Percentiles rank a stretch among this genome's conserved stretches.
These are phyloP conservation scores for Drosophila sp. DNA, from an alignment of 1,140 invertebrate genomes.

Conservation along the genomic window DNA sequence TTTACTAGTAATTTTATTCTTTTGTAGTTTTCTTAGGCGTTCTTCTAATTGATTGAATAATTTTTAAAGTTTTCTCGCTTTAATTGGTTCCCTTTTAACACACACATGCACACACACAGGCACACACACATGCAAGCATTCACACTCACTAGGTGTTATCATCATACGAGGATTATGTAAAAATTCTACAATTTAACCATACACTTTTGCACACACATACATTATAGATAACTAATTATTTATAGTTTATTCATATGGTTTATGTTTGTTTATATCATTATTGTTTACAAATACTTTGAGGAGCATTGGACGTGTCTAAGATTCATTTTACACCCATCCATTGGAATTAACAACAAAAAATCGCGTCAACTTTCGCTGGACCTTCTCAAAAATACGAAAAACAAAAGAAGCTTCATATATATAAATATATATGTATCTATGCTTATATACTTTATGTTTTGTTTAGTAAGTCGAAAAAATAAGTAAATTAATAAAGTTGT, in stretches of 20 bases:
- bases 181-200: slow-evolving; percentile 36
- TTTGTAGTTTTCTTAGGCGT: slow-evolving; percentile 47
- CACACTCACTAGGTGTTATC: slow-evolving; percentile 23
- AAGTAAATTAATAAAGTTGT: slow-evolving; percentile 1
- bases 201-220: slow-evolving; percentile 35
- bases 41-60: slow-evolving; percentile 70
- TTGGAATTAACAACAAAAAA: slow-evolving; percentile 49
- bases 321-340: slow-evolving; percentile 66
- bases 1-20: slow-evolving; percentile 38
- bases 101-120: slow-evolving; percentile 56
- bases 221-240: slow-evolving; percentile 54
- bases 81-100: slow-evolving; percentile 73
- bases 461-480: too few relatives aligned
- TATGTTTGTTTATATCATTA: slow-evolving; percentile 67
- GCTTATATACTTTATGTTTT: background rate
- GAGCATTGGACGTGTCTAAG: slow-evolving; percentile 84
- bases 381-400: slow-evolving; percentile 23
- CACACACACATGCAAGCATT: slow-evolving; percentile 5
- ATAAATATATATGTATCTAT: background rate
- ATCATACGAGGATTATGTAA: slow-evolving; percentile 27
- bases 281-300: slow-evolving; percentile 84
- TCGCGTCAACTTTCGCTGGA: slow-evolving; percentile 8
- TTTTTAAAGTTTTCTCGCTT: slow-evolving; percentile 20
- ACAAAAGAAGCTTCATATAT: background rate
- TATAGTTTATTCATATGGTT: slow-evolving; percentile 13